Percentiles rank a stretch among this genome's conserved stretches.
These are phyloP conservation scores for Eulithis prunata DNA, from an alignment of 2,888 invertebrate species.

Conservation along the genomic window DNA sequence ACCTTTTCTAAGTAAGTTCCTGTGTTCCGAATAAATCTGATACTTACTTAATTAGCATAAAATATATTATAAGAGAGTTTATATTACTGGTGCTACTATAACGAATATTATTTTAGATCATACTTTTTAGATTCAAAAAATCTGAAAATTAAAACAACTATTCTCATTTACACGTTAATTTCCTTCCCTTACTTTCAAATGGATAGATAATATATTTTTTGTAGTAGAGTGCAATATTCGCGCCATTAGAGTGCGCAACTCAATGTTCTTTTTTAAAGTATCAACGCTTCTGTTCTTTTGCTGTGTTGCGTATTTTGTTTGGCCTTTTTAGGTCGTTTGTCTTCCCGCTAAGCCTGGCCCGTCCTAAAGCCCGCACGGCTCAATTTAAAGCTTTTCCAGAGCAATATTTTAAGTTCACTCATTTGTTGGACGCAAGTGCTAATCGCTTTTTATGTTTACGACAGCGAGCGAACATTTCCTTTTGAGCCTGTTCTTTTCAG, in stretches of 20 bases:
- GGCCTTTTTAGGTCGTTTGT: constrained; percentile 62
- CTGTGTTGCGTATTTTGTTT: constrained; percentile 34
- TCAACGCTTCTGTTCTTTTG: constrained; percentile 28
- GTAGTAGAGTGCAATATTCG: constrained; percentile 16
- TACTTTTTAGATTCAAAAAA: too few species aligned
- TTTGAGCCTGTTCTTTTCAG: constrained; percentile 11
- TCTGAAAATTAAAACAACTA: too few species aligned
- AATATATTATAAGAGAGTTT: too few species aligned
- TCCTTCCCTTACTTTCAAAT: constrained; percentile 5
- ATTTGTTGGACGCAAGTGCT: constrained; percentile 53
- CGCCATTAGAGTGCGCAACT: constrained; percentile 21
- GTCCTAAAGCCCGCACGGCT: constrained; percentile 57
- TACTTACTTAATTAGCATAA: too few species aligned
- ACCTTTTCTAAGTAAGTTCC: too few species aligned
- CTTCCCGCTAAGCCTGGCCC: constrained; percentile 54
- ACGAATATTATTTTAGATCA: too few species aligned
- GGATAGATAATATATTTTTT: not conserved
- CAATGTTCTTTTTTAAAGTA: constrained; percentile 24
- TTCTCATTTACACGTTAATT: not conserved
- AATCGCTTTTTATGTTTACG: constrained; percentile 40
- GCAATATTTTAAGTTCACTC: constrained; percentile 59
- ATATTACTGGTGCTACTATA: too few species aligned
- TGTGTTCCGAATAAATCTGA: too few species aligned
- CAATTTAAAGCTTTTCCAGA: constrained; percentile 58
- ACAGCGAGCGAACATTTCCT: constrained; percentile 27